Evolutionary conservation across 1,140 invertebrate genomes (phyloP).

Genomic region (Leguminivora glycinivorella): DNA sequence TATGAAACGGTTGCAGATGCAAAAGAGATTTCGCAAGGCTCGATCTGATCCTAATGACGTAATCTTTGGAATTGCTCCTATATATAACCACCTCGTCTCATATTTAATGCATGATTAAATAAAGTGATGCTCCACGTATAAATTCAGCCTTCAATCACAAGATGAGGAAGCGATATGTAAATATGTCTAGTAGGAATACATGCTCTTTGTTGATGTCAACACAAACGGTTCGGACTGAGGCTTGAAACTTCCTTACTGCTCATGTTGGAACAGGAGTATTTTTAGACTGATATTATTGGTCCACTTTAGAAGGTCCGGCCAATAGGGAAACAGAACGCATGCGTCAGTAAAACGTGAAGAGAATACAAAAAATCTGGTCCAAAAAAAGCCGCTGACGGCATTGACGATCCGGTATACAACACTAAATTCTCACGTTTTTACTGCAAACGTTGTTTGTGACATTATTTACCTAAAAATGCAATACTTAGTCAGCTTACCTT

Average conservation of each 20-base stretch:
- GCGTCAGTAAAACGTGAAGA: not conserved
- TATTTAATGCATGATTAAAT: constrained; percentile 27
- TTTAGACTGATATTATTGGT: not conserved
- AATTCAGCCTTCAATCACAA: constrained; percentile 18
- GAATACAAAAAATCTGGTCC: not conserved
- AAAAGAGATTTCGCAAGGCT: constrained; percentile 13
- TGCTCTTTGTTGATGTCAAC: constrained; percentile 4
- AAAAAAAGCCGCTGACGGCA: not conserved
- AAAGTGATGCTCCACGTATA: constrained; percentile 12
- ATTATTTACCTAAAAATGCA: no score
- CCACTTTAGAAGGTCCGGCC: not conserved
- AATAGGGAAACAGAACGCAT: not conserved
- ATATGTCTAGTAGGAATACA: not conserved
- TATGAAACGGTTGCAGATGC: not conserved
- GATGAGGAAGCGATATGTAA: constrained; percentile 12
- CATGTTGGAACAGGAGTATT: not conserved
- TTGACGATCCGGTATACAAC: not conserved
- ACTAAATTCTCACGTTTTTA: no score
- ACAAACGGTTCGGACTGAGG: not conserved
- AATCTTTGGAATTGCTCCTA: constrained; percentile 13
- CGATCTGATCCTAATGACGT: constrained; percentile 20
- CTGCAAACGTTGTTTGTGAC: no score
- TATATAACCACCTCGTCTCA: constrained; percentile 19
- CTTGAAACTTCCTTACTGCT: not conserved
- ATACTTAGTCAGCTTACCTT: no score